Evolutionary conservation across 1,140 invertebrate species (phyloP), one percentile per base, ranked within the genome.

Genomic region (Halictus rubicundus): DNA sequence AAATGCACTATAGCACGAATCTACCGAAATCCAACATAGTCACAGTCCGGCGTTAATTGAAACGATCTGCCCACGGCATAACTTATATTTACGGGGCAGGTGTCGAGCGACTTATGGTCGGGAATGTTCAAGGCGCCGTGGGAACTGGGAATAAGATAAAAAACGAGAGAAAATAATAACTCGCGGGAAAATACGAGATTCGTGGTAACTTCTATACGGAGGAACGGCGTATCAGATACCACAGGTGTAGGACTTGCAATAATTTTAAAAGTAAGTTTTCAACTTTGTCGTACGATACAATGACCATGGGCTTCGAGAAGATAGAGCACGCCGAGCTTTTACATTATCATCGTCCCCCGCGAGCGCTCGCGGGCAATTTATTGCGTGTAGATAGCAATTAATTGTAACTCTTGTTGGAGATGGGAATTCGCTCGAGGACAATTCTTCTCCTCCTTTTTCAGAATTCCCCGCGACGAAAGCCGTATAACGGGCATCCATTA

Each of bases 201-300:
- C 64, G 66, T n/a, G 32, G 57, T 61, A 32, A 12, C 42, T 52
- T 49, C 52, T 60, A 52, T 27, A 78, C 68, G 37, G 57, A 54
- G 65, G 39, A 61, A 54, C 32, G 14, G 32, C 59, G 60, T 84
- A 74, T 60, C 71, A 79, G 39, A 46, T 49, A 71, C 49, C 68
- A 54, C 68, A 68, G 83, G 63, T 69, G 63, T 64, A 59, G 60
- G 63, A 64, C 57, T 73, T 63, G 70, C 63, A 73, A 81, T 85
- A 86, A 80, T 86, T 82, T 76, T 19, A 52, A 61, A 63, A 73
- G 79, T 76, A 86, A 86, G 71, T 86, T 86, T 71, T 86, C 80
- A 85, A 85, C 75, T 76, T 73, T 80, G 74, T 60, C 27, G 66
- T n/a, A 27, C 83, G 80, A 82, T 86, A 86, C 84, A 85, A 78